Base-by-base conservation (phyloP, 1,140 invertebrate genomes). In the Nephila pilipes region DNA sequence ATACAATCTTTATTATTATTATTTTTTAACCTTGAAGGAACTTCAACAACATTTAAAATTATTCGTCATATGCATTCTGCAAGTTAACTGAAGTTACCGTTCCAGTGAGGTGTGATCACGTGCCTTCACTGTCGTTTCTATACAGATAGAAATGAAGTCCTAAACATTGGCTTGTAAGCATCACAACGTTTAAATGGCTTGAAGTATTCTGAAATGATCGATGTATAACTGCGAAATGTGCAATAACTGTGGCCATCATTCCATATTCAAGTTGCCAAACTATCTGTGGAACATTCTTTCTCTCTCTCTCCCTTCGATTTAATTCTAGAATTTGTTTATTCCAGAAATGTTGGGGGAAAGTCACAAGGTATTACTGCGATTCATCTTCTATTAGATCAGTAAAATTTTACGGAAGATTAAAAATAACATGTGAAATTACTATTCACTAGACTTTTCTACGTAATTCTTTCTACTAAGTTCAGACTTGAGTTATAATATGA, bases 11-110 rank as follows among this genome's bases (percentile, higher is more conserved):
- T 46, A 46, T 46, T 46, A 46, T 46, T 46, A 46, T 46, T 46
- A 46, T 46, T 18, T 32, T 75, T 69, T 75, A 36, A 36, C 12
- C 29, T 75, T 36, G 32, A 75, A 75, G 69, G 69, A 75, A 75
- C 69, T 75, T 75, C 32, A 32, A 75, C 69, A 75, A 75, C 32
- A 75, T 18, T 75, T 75, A 36, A 75, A 75, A 75, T 75, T 75
- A 75, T 75, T 75, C 46, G 29, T 32, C 32, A 32, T 29, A 75
- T 75, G 29, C 16, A 20, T 36, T 25, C 63, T 25, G 63, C 25
- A n/a, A 65, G 25, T 65, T n/a, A 2, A 29, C 25, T 65, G 63
- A 65, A 65, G 63, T 65, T 14, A 25, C n/a, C n/a, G 25, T 25
- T 25, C 14, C n/a, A n/a, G 63, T 65, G 25, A 46, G 46, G 6